Conservation (phyloP, 2,113 vertebrate genomes). For the Hippocampus guttulatus region DNA sequence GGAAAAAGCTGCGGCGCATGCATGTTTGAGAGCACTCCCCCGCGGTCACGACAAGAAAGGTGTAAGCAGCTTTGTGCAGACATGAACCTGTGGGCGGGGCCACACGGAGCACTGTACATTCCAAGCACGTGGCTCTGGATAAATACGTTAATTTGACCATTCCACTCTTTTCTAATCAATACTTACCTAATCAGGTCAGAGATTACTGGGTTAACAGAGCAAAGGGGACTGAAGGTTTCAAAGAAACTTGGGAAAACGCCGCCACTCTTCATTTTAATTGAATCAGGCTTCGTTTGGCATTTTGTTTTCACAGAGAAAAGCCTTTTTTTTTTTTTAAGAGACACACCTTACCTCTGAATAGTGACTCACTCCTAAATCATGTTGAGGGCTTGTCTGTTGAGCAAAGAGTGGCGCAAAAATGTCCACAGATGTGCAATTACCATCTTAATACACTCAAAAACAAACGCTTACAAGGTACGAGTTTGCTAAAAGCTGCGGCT, state of each 20-base stretch:
- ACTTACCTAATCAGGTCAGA: constrained; percentile 4
- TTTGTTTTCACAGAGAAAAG: constrained; percentile 23
- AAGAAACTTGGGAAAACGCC: background rate
- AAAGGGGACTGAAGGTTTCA: constrained; percentile 3
- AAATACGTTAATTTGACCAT: constrained; percentile 12
- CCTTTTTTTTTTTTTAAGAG: constrained; percentile 12
- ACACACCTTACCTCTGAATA: constrained; percentile 46
- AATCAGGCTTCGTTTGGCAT: constrained; percentile 27
- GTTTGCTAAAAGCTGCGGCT: background rate
- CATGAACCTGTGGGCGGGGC: constrained; percentile 54
- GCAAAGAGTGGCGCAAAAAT: constrained; percentile 11
- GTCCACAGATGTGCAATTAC: background rate
- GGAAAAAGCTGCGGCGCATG: constrained; percentile 32
- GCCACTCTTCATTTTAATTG: constrained; percentile 22
- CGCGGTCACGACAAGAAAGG: constrained; percentile 45
- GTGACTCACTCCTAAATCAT: constrained; percentile 49
- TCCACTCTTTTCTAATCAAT: constrained; percentile 8
- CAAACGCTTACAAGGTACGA: no score
- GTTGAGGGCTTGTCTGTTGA: constrained; percentile 19
- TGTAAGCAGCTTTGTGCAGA: constrained; percentile 68
- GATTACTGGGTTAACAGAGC: constrained; percentile 13
- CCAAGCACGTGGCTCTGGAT: background rate
- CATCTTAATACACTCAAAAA: background rate
- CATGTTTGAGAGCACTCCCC: constrained; percentile 27
- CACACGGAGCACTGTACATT: constrained; percentile 22